These are phyloP conservation scores for Calidris pygmaea DNA, from an alignment of 2,113 vertebrate genomes.

Conservation along the genomic window DNA sequence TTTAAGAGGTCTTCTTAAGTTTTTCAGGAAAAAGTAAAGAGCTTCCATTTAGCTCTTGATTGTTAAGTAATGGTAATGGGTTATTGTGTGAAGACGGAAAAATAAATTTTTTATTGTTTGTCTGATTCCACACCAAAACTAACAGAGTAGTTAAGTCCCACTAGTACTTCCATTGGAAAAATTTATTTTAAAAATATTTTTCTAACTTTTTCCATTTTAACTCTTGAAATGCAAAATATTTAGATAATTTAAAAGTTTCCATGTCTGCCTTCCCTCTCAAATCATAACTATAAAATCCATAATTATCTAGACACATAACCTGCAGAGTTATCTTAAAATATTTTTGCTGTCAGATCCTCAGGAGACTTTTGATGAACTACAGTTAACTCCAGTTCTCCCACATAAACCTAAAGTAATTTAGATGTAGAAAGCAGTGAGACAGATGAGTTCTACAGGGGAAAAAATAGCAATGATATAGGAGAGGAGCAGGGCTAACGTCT, in stretches of 20 bases:
- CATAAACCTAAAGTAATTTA: neutral
- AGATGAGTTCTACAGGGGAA: neutral
- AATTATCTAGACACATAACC: neutral
- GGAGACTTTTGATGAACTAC: neutral
- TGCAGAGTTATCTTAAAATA: neutral
- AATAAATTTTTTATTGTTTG: neutral
- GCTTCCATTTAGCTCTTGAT: neutral
- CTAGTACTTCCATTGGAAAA: neutral
- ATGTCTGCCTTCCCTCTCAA: neutral
- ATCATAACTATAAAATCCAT: neutral
- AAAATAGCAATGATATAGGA: neutral
- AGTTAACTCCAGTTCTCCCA: neutral
- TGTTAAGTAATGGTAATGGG: neutral
- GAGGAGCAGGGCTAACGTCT: neutral
- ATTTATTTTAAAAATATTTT: neutral
- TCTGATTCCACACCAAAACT: neutral
- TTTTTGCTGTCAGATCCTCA: neutral
- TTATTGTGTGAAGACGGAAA: neutral
- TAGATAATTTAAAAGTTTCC: neutral
- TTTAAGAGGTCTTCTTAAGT: neutral
- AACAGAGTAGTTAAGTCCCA: neutral
- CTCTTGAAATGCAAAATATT: neutral
- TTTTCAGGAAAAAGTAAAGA: neutral
- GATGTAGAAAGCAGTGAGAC: neutral
- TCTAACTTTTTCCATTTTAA: neutral